Base-by-base conservation (phyloP, 2,113 vertebrate genomes). In the Athene cunicularia region DNA sequence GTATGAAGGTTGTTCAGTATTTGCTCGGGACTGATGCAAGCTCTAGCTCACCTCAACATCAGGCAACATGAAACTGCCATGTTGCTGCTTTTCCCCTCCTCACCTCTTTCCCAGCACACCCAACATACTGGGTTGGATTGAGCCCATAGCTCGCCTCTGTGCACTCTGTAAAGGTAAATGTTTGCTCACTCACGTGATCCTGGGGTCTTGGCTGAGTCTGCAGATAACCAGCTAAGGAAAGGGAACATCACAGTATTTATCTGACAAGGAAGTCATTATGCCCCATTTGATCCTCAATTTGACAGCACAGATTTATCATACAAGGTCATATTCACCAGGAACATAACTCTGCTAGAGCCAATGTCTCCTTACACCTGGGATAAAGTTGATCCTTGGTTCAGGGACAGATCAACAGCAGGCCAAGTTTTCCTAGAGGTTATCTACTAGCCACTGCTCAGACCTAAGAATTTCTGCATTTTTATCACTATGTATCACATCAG, bases 391-490 rank as follows among this genome's bases (percentile, higher is more conserved):
- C 63, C 41, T 67, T 49, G 21, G 15, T 67, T 73, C 37, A 67
- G n/a, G 20, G 47, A 30, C 16, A 74, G 26, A 71, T 32, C 53
- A 41, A 66, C 0, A 0, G 3, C 22, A 90, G 13, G 37, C 5
- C 58, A 66, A 59, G 33, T 70, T 81, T 83, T 79, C 35, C 76
- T 84, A 52, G 30, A 63, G 15, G 19, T 63, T 47, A 70, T 9
- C 50, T 58, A 18, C 35, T 32, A 77, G 39, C 21, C 30, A 85
- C 28, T 24, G 63, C 43, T 79, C 32, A 62, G 47, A 24, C 11
- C 24, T 6, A 68, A 58, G 13, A 5, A 22, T 53, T 80, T 68
- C 76, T 76, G 26, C 18, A 53, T 86, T 94, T 91, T 50, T 35
- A 84, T 20, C 20, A 27, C 45, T 33, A 27, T 7, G 9, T 15